These are phyloP conservation scores for Phyllopteryx taeniolatus DNA, from an alignment of 2,113 vertebrate genomes.

Conservation along the genomic window DNA sequence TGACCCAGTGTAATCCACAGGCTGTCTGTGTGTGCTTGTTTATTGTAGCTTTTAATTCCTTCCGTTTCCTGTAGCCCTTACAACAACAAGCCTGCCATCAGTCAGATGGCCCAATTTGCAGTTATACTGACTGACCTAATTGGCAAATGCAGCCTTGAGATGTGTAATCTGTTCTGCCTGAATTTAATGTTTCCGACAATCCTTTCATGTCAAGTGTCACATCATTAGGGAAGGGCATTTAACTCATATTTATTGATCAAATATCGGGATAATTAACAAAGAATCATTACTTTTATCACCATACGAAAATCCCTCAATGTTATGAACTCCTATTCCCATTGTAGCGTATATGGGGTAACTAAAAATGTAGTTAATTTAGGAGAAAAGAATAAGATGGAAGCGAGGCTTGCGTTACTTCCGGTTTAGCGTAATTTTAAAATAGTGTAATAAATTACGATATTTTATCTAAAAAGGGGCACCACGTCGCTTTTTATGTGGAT, in stretches of 20 bases:
- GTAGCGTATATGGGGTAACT: not conserved
- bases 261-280: not conserved
- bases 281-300: not conserved
- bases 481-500: too few relatives aligned
- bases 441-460: too few relatives aligned
- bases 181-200: slow-evolving; percentile 5
- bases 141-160: slow-evolving; percentile 33
- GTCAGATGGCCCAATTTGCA: slow-evolving; percentile 32
- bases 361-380: too few relatives aligned
- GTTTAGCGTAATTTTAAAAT: too few relatives aligned
- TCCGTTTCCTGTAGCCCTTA: slow-evolving; percentile 38
- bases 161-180: slow-evolving; percentile 22
- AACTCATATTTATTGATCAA: not conserved
- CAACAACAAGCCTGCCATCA: slow-evolving; percentile 40
- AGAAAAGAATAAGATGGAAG: too few relatives aligned
- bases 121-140: slow-evolving; percentile 45
- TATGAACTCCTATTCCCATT: not conserved
- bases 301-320: not conserved
- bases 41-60: slow-evolving; percentile 49
- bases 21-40: slow-evolving; percentile 38
- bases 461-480: too few relatives aligned
- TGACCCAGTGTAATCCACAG: slow-evolving; percentile 57
- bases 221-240: not conserved
- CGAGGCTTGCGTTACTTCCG: too few relatives aligned
- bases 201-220: slow-evolving; percentile 25